These are phyloP conservation scores for Ethmia dodecea DNA, from an alignment of 2,888 invertebrate genomes.

Conservation along the genomic window DNA sequence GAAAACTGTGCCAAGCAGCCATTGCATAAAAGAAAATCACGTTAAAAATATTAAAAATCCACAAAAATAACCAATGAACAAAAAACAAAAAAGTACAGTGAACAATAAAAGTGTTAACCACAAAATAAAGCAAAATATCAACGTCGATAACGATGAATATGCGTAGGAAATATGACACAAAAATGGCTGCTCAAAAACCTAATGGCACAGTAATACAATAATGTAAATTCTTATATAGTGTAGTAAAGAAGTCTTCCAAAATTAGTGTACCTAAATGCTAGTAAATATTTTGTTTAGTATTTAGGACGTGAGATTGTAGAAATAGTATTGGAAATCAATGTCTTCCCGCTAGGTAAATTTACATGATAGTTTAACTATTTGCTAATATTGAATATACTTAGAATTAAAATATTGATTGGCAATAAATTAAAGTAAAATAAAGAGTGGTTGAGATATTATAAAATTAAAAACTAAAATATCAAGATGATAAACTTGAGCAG, in stretches of 20 bases:
- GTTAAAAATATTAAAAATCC: constrained; percentile 46
- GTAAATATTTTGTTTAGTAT: constrained; percentile 3
- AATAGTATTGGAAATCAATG: constrained; percentile 26
- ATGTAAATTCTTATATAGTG: constrained; percentile 34
- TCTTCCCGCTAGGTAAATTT: constrained; percentile 35
- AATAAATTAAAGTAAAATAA: background rate
- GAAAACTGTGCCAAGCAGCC: constrained; percentile 44
- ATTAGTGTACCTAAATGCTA: constrained; percentile 27
- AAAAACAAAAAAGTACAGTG: constrained; percentile 18
- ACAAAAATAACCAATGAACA: constrained; percentile 27
- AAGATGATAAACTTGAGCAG: constrained; percentile 70
- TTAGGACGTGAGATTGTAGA: constrained; percentile 8
- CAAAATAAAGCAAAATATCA: constrained; percentile 15
- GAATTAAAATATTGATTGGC: background rate
- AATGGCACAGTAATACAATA: constrained; percentile 30
- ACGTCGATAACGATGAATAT: constrained; percentile 21
- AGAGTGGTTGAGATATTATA: background rate
- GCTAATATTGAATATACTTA: constrained; percentile 13
- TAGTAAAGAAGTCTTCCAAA: constrained; percentile 72
- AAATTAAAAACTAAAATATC: constrained; percentile 9
- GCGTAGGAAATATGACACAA: constrained; percentile 23
- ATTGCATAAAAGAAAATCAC: constrained; percentile 41
- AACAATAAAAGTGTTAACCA: constrained; percentile 20
- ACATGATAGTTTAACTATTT: background rate
- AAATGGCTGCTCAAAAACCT: constrained; percentile 49